phyloP scores from a whole-genome alignment of 2,797 vertebrate genomes.

The Coendou prehensilis region DNA sequence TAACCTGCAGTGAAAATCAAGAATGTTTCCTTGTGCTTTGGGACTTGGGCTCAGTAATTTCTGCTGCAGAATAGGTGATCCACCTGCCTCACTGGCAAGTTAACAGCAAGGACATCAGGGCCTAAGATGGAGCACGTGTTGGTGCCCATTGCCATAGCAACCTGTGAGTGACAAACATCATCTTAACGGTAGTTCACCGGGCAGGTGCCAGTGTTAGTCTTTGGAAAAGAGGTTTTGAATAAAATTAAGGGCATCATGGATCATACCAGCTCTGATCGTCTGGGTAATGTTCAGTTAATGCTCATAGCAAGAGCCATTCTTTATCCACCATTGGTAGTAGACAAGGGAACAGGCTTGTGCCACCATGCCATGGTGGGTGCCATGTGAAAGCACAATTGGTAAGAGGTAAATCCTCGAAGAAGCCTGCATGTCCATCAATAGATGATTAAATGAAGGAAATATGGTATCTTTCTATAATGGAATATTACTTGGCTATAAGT shows the following conservation, averaged over 20 bases:
- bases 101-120: not conserved
- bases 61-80: not conserved
- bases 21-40: not conserved
- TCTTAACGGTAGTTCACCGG: not conserved
- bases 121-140: not conserved
- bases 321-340: not conserved
- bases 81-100: not conserved
- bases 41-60: not conserved
- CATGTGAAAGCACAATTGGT: not conserved
- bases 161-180: not conserved
- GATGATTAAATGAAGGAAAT: not conserved
- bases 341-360: not conserved
- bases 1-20: not conserved
- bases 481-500: not conserved
- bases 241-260: not conserved
- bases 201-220: not conserved
- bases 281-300: too few relatives aligned
- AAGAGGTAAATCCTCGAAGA: not conserved
- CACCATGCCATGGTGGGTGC: not conserved
- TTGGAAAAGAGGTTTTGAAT: not conserved
- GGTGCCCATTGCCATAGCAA: not conserved
- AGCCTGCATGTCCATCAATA: not conserved
- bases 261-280: fast-evolving
- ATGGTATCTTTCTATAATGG: too few relatives aligned
- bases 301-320: not conserved